Conservation (phyloP, 1,140 invertebrate genomes). For the Drosophila repleta region DNA sequence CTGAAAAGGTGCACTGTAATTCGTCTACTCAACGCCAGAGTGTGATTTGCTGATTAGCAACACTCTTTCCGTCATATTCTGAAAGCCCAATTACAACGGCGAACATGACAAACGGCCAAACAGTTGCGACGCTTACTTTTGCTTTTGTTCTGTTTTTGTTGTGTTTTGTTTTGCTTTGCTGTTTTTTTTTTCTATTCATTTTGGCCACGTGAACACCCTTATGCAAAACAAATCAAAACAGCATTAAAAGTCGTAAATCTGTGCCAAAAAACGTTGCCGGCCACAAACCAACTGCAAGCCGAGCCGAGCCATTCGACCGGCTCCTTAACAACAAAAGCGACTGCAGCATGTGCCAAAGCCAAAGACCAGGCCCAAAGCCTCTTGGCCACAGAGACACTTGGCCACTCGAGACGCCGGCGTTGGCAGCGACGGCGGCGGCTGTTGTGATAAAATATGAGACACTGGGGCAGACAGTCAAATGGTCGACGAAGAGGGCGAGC, state of each 20-base stretch:
- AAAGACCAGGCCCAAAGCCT: conserved; percentile 47
- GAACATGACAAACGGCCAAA: conserved; percentile 75
- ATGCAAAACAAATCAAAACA: conserved; percentile 83
- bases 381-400: conserved; percentile 68
- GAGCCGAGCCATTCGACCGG: conserved; percentile 30
- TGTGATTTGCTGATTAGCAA: conserved; percentile 80
- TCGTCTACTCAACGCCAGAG: conserved; percentile 78
- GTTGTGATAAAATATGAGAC: conserved; percentile 81
- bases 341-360: conserved; percentile 72
- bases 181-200: conserved; percentile 11
- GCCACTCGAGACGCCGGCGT: conserved; percentile 68
- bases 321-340: conserved; percentile 54
- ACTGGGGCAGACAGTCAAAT: conserved; percentile 78
- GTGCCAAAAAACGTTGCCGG: conserved; percentile 58
- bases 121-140: conserved; percentile 48
- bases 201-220: conserved; percentile 80
- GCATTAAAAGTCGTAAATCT: conserved; percentile 80
- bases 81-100: conserved; percentile 76
- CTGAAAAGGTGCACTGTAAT: conserved; percentile 66
- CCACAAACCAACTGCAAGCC: conserved; percentile 32
- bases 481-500: conserved; percentile 11
- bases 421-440: conserved; percentile 35
- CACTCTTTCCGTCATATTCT: conserved; percentile 81
- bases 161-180: background rate
- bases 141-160: conserved; percentile 19